Evolutionary conservation across 2,888 invertebrate genomes (phyloP).

Genomic region (Lumbricus terrestris): DNA sequence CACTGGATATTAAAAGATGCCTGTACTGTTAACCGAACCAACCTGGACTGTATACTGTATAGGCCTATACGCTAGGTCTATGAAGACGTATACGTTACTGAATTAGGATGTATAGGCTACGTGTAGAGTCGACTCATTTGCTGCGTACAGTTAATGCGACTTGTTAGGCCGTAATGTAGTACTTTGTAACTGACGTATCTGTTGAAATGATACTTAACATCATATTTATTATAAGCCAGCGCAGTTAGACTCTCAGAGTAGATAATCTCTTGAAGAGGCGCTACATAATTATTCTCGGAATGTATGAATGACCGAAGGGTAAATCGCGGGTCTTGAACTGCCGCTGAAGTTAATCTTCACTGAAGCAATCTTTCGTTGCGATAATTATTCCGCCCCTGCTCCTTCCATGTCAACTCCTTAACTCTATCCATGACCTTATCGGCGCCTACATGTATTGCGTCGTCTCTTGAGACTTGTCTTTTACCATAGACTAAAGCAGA

Average conservation of each 20-base stretch:
- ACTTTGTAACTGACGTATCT: too few relatives aligned
- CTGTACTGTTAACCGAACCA: neutral
- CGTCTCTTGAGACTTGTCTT: neutral
- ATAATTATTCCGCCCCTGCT: too few relatives aligned
- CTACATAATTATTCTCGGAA: too few relatives aligned
- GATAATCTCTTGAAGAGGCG: too few relatives aligned
- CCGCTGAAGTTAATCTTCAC: neutral
- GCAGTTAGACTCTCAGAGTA: too few relatives aligned
- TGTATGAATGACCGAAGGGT: too few relatives aligned
- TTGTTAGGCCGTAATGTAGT: neutral
- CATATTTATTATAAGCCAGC: too few relatives aligned
- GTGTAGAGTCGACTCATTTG: neutral
- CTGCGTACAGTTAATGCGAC: neutral
- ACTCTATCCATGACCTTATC: neutral
- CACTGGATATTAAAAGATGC: neutral
- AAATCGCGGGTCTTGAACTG: too few relatives aligned
- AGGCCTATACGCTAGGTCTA: too few relatives aligned
- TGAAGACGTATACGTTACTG: neutral
- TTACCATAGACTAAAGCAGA: neutral
- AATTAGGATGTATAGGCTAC: neutral
- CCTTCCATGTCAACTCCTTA: neutral
- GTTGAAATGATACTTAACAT: too few relatives aligned
- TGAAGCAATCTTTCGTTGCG: too few relatives aligned
- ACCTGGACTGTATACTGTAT: neutral
- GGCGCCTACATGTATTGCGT: neutral